phyloP scores from a whole-genome alignment of 2,797 vertebrate genomes.

The Eutrigla gurnardus region DNA sequence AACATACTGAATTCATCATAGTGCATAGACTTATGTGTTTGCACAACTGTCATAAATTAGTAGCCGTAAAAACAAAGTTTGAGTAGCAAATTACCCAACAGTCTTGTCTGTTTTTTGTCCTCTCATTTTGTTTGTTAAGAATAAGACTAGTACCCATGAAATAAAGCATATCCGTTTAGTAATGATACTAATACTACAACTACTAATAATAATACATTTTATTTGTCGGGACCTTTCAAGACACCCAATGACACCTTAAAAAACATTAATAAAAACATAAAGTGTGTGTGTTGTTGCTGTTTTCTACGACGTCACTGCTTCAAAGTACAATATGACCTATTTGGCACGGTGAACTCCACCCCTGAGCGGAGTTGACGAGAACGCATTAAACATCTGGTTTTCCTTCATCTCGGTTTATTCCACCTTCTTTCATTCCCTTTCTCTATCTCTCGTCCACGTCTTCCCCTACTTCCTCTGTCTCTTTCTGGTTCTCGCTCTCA shows the following conservation, averaged over 20 bases:
- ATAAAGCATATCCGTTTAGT: slow-evolving; percentile 40
- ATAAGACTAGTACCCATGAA: slow-evolving; percentile 44
- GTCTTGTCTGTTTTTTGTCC: slow-evolving; percentile 23
- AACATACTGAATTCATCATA: slow-evolving; percentile 14
- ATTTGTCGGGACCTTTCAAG: too few species aligned
- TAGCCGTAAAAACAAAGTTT: slow-evolving; percentile 22
- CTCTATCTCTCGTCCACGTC: slow-evolving; percentile 39
- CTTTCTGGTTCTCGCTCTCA: slow-evolving; percentile 13
- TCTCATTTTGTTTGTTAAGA: slow-evolving; percentile 36
- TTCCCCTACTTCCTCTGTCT: slow-evolving; percentile 32
- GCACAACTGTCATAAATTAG: slow-evolving; percentile 6
- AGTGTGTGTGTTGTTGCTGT: slow-evolving; percentile 35
- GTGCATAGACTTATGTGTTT: neutral
- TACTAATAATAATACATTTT: too few species aligned
- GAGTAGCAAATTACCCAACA: slow-evolving; percentile 14
- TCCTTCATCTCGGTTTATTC: slow-evolving; percentile 54
- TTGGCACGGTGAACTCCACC: slow-evolving; percentile 31
- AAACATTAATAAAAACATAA: too few species aligned
- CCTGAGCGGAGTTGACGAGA: slow-evolving; percentile 31
- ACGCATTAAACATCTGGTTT: slow-evolving; percentile 68
- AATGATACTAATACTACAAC: slow-evolving; percentile 36
- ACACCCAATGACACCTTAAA: too few species aligned
- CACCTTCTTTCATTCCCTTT: slow-evolving; percentile 33
- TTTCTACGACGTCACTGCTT: slow-evolving; percentile 31
- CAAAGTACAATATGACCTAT: slow-evolving; percentile 32